Evolutionary conservation across 2,113 vertebrate genomes (phyloP), one percentile per base, ranked within the genome.

Genomic region (Mustela nigripes): DNA sequence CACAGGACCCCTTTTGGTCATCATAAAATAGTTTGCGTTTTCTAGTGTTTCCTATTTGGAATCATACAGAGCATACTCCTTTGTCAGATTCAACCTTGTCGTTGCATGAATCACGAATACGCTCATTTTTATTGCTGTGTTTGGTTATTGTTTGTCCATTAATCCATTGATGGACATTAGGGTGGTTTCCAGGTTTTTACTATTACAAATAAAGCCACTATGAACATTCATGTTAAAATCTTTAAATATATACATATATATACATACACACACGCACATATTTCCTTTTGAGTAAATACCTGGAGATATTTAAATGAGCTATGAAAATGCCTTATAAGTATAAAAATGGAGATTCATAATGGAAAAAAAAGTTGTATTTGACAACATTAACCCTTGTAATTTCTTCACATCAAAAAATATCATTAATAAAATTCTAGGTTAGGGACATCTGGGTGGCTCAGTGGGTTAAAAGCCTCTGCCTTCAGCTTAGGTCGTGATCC

Each of bases 81-180:
- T 94, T 86, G 79, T 93, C 33, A 62, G 53, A 50, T 82, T 78
- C 18, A 60, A 26, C n/a, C 24, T 71, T 56, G 22, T 85, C 31
- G 0, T 36, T 85, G 21, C 50, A 82, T 81, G 6, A 78, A 56
- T 69, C n/a, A 91, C 18, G 39, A 58, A 45, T 31, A 63, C 26
- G 11, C 73, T 89, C 31, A 63, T 42, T 95, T 96, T 91, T 60
- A 33, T n/a, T 91, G 53, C 22, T 78, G 67, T 36, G n/a, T 48
- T 97, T 45, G n/a, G 39, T 97, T 62, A 42, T 33, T 76, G 7
- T 56, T 89, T 89, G n/a, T 92, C 67, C 36, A 69, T 31, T 95
- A 14, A 79, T 62, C 67, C 89, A 4, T n/a, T 56, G 24, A 58
- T 82, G 11, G n/a, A 56, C 22, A 42, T 19, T 62, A 14, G 65